Base-by-base conservation (phyloP, 2,113 vertebrate species). In the Machaerirhynchus nigripectus region DNA sequence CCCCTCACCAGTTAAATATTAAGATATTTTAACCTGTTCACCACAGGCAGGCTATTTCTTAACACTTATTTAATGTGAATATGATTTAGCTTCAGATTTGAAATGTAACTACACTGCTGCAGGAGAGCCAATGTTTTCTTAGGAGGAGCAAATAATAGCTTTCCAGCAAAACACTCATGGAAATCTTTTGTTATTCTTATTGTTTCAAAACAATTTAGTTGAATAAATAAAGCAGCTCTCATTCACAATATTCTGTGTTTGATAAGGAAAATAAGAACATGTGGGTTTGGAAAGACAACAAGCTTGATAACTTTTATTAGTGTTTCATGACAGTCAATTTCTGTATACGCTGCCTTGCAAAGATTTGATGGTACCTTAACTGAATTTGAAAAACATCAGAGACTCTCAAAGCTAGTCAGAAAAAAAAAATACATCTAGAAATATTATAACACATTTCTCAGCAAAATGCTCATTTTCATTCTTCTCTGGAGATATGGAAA, bases 401-500 rank as follows among this genome's bases (percentile, higher is more conserved):
- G 55, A 46, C 26, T 77, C 40, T 90, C 76, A 95, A 94, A 71
- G 3, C 14, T 85, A 86, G 39, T 28, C 26, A 80, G 37, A 15
- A 53, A 68, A 61, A 52, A 52, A 49, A 37, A 44, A 13, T 5
- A 65, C 2, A 22, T 40, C 65, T 76, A 73, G 84, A 89, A 95
- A 87, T 73, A 93, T 19, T 14, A 65, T 69, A 76, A 87, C 78
- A 90, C 7, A n/a, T 85, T 94, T 91, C 49, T 73, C 50, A 85
- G 24, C 11, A 94, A 94, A 90, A 86, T 60, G 27, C 53, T 92
- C 23, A 24, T 85, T 90, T 96, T 95, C 37, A 71, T 87, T 94
- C 63, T 84, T 92, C 57, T 89, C 60, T 83, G 37, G 37, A 92
- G 68, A 90, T 39, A 78, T 16, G 28, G 6, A 71, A 93, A 75